Conservation (phyloP, 2,888 invertebrate species). For the Abrostola triplasia region DNA sequence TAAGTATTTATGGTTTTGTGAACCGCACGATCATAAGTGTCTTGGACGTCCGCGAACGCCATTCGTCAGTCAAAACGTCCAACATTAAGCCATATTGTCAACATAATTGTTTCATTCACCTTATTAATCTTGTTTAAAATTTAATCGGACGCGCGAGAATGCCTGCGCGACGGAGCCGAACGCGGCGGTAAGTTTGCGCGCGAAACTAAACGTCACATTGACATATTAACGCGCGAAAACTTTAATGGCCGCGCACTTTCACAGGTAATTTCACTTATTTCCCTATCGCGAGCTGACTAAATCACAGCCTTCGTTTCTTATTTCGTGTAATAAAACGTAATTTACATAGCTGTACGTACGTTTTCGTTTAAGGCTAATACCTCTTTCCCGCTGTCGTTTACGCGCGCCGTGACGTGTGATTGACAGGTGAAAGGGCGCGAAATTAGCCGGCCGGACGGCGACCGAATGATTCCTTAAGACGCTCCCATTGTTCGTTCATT, state of each 20-base stretch:
- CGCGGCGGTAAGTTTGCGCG: conserved; percentile 62
- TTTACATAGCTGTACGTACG: conserved; percentile 57
- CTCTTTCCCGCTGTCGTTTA: conserved; percentile 72
- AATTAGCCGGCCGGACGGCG: conserved; percentile 75
- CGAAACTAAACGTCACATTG: conserved; percentile 69
- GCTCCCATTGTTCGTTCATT: conserved; percentile 63
- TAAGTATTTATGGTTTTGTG: conserved; percentile 52
- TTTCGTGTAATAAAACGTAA: conserved; percentile 62
- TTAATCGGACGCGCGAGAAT: conserved; percentile 57
- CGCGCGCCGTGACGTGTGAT: conserved; percentile 79
- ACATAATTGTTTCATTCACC: conserved; percentile 69
- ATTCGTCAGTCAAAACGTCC: conserved; percentile 55
- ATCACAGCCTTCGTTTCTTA: conserved; percentile 74
- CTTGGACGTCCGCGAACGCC: conserved; percentile 42
- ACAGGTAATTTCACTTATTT: conserved; percentile 66
- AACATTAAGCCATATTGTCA: conserved; percentile 69
- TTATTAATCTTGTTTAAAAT: conserved; percentile 71
- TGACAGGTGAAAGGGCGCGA: conserved; percentile 87
- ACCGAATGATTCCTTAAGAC: conserved; percentile 54
- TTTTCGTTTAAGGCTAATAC: conserved; percentile 58
- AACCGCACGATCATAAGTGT: conserved; percentile 45
- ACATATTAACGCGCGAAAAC: conserved; percentile 77
- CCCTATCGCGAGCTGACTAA: conserved; percentile 65
- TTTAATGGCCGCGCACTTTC: conserved; percentile 69
- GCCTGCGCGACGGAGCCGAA: conserved; percentile 52